Evolutionary conservation across 2,797 vertebrate species (phyloP), one percentile per base, ranked within the genome.

Genomic region (Sardinella longiceps): DNA sequence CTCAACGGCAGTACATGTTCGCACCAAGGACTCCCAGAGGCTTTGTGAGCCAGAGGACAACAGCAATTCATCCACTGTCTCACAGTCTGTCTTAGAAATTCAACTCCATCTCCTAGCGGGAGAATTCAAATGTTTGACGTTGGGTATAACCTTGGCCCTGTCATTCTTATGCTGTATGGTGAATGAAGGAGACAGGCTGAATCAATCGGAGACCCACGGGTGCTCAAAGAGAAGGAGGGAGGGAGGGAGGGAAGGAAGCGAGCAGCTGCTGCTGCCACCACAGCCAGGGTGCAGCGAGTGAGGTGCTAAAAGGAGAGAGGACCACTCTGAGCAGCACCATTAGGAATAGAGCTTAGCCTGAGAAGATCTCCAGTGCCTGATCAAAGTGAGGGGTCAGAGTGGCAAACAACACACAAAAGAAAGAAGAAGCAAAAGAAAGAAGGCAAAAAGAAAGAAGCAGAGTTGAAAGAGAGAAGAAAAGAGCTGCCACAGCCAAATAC

Each of bases 341-440:
- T 83, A 88, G 87, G 80, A 82, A 82, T 53, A 84, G 66, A 86
- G 86, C 84, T 85, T 83, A 84, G 77, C 84, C 82, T 82, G 82
- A 86, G 70, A 77, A 23, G 48, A 88, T 85, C 87, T 84, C 66
- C 87, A 84, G 50, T 80, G 84, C 66, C 56, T 83, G 87, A 88
- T 89, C 89, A 89, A 89, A 88, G 86, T 18, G 51, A 86, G 77
- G 81, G 89, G 86, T 88, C 87, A 89, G 83, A 85, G 84, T 63
- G 51, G 84, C 82, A 50, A 33, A 43, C 18, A 37, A 77, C 5
- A 28, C 5, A 30, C 3, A 6, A 11, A 70, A 33, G 39, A 70
- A 37, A 37, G 14, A 6, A 37, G 15, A 70, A 70, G 14, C 18
- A 70, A 2, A 30, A 30, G 28, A 12, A 37, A 70, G n/a, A n/a